Conservation (phyloP, 1,140 invertebrate species). For the Tetraneura akinire region DNA sequence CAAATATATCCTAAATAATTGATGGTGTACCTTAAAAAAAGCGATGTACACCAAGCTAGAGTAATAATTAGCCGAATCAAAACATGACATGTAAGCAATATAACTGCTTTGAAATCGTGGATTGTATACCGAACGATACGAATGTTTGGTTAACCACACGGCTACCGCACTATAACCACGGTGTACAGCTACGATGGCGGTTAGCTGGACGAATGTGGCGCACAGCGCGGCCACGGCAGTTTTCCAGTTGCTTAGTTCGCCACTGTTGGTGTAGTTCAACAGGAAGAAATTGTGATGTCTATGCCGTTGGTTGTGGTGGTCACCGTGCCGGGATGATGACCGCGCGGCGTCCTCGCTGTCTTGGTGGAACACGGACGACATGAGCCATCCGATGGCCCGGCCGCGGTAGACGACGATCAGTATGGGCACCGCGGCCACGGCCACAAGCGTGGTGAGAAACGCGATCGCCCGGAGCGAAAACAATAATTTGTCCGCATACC, state of each 20-base stretch:
- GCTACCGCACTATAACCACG: slow-evolving; percentile 25
- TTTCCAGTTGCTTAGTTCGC: slow-evolving; percentile 36
- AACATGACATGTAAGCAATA: slow-evolving; percentile 96
- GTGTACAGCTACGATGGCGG: slow-evolving; percentile 30
- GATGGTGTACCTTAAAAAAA: slow-evolving; percentile 83
- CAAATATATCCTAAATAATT: too few species aligned
- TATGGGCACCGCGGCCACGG: slow-evolving; percentile 30
- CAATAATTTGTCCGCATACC: neutral
- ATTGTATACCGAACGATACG: neutral
- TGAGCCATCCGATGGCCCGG: slow-evolving; percentile 26
- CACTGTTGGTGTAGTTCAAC: slow-evolving; percentile 26
- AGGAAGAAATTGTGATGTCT: slow-evolving; percentile 29
- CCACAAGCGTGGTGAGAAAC: neutral
- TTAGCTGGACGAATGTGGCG: slow-evolving; percentile 17
- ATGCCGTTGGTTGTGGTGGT: neutral
- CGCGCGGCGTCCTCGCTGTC: neutral
- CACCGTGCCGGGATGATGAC: neutral
- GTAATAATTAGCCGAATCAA: slow-evolving; percentile 97
- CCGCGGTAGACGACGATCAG: slow-evolving; percentile 45
- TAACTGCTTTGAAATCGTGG: slow-evolving; percentile 88
- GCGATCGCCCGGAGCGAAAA: neutral
- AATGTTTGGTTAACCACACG: slow-evolving; percentile 16
- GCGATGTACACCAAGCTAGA: slow-evolving; percentile 95
- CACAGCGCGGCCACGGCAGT: slow-evolving; percentile 5
- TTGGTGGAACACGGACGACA: slow-evolving; percentile 28